Percentiles rank a stretch among this genome's conserved stretches.
Evolutionary conservation across 2,113 vertebrate species (phyloP).

Genomic region (Phylloscopus trochilus): DNA sequence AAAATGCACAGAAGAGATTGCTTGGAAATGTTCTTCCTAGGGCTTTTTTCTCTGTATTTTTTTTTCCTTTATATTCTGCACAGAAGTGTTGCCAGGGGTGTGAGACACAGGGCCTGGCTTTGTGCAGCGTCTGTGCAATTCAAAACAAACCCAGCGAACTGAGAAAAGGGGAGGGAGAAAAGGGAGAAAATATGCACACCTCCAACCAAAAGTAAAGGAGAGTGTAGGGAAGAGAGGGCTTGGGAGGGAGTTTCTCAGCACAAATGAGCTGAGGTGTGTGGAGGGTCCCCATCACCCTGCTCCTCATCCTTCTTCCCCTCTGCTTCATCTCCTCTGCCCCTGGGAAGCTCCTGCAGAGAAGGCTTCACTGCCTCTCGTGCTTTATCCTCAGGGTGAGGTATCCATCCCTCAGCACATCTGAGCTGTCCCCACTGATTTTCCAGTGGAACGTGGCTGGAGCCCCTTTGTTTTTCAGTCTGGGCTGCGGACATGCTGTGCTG

Average conservation of each 20-base stretch:
- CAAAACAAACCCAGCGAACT: background rate
- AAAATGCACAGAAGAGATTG: background rate
- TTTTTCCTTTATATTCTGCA: background rate
- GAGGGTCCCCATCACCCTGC: background rate
- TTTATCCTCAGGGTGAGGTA: background rate
- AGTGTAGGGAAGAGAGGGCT: background rate
- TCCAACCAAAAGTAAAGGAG: background rate
- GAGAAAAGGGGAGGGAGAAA: background rate
- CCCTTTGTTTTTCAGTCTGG: slow-evolving; percentile 65
- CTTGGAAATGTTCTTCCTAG: background rate
- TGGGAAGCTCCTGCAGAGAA: background rate
- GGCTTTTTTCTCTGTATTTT: background rate
- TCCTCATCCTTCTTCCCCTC: rapidly evolving
- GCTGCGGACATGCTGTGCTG: slow-evolving; percentile 40
- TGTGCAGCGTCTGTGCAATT: background rate
- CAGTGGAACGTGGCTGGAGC: slow-evolving; percentile 32
- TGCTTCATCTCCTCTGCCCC: background rate
- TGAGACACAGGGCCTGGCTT: background rate
- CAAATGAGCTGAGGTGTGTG: background rate
- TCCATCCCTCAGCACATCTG: slow-evolving; percentile 11
- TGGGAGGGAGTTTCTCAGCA: background rate
- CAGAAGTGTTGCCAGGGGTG: background rate
- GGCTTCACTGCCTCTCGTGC: background rate
- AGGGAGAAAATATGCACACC: background rate
- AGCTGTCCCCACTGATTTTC: slow-evolving; percentile 59